Conservation (phyloP, 2,888 invertebrate species). For the Agonopterix arenella region DNA sequence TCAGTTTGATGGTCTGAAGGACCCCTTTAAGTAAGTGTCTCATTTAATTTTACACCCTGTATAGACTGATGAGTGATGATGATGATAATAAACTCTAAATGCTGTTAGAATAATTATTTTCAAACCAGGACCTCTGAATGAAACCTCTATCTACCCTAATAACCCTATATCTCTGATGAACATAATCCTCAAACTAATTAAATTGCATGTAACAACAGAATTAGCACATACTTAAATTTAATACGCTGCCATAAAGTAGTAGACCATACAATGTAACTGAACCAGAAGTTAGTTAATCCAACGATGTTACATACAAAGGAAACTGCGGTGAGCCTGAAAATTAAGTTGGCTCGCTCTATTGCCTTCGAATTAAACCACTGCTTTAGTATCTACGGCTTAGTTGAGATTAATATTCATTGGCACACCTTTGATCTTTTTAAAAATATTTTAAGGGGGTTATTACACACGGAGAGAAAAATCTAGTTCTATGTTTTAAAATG, state of each 20-base stretch:
- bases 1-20: no score
- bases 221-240: no score
- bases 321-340: constrained; percentile 69
- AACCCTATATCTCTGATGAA: constrained; percentile 2
- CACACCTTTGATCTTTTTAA: constrained; percentile 27
- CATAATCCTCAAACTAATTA: not conserved
- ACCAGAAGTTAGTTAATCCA: constrained; percentile 61
- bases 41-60: no score
- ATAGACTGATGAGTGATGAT: no score
- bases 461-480: no score
- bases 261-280: constrained; percentile 22
- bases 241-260: not conserved
- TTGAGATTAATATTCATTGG: constrained; percentile 10
- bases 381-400: constrained; percentile 24
- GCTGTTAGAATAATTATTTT: no score
- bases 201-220: not conserved
- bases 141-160: no score
- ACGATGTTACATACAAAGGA: constrained; percentile 64
- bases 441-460: no score
- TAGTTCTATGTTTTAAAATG: no score
- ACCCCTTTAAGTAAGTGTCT: no score
- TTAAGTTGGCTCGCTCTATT: constrained; percentile 70
- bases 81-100: no score
- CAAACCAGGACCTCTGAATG: no score
- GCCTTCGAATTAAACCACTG: constrained; percentile 63